Evolutionary conservation across 92 coral and sea anemone genomes (phyloP).

Genomic region (Zoanthus gigantus): DNA sequence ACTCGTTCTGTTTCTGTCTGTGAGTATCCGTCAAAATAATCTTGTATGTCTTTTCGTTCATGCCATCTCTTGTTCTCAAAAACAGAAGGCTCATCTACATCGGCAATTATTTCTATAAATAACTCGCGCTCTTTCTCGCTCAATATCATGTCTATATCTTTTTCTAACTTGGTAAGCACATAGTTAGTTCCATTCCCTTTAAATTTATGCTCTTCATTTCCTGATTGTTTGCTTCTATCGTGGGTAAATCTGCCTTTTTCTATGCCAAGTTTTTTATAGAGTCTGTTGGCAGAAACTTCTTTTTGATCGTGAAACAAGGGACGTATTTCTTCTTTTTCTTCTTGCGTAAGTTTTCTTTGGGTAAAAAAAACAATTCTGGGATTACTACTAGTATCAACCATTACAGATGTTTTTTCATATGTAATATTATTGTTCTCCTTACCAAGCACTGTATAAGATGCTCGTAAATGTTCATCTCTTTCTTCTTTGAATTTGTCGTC

Average conservation of each 20-base stretch:
- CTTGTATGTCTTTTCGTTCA: neutral
- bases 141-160: neutral
- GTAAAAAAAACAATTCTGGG: too few relatives aligned
- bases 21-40: neutral
- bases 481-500: too few relatives aligned
- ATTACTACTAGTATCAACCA: too few relatives aligned
- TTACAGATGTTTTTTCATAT: too few relatives aligned
- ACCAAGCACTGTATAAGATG: too few relatives aligned
- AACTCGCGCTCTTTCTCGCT: neutral
- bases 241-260: neutral
- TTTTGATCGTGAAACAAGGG: too few relatives aligned
- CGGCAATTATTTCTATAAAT: neutral
- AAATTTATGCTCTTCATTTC: neutral
- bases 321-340: too few relatives aligned
- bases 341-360: too few relatives aligned
- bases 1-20: neutral
- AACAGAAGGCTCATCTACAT: neutral
- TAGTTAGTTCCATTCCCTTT: neutral
- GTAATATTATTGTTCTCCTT: too few relatives aligned
- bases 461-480: too few relatives aligned
- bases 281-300: neutral
- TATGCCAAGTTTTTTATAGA: neutral
- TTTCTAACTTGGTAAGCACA: neutral
- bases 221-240: neutral
- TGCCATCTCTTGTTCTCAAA: neutral